phyloP scores from a whole-genome alignment of 2,888 invertebrate species.

The Tetropium fuscum region DNA sequence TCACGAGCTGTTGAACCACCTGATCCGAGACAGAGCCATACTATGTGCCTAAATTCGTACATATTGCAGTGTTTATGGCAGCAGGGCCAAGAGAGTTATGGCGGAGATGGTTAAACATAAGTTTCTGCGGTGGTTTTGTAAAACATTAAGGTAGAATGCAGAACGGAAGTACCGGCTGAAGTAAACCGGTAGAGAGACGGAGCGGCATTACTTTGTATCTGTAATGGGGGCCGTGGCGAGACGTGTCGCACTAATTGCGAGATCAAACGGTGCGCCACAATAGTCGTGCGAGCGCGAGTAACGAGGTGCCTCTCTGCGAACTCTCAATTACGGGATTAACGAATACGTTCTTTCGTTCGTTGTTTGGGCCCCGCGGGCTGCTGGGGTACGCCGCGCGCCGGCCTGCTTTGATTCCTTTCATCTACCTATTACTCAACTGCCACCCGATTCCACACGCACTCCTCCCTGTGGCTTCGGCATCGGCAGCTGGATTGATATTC shows the following conservation, averaged over 20 bases:
- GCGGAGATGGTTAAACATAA: conserved; percentile 7
- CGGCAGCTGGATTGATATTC: too few relatives aligned
- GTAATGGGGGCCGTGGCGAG: conserved; percentile 56
- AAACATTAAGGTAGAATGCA: conserved; percentile 19
- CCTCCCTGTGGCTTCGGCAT: too few relatives aligned
- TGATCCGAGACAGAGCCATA: too few relatives aligned
- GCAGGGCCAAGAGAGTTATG: background rate
- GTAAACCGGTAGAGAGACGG: conserved; percentile 41
- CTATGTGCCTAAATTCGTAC: too few relatives aligned
- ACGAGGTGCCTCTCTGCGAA: conserved; percentile 48
- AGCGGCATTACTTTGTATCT: conserved; percentile 56
- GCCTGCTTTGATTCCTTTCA: conserved; percentile 9
- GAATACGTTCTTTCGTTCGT: conserved; percentile 30
- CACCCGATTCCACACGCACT: too few relatives aligned
- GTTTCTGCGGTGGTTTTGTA: conserved; percentile 21
- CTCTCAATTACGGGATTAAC: conserved; percentile 47
- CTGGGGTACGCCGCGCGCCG: conserved; percentile 6
- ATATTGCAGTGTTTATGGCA: background rate
- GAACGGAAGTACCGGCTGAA: conserved; percentile 45
- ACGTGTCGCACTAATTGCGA: conserved; percentile 60
- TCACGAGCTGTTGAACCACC: too few relatives aligned
- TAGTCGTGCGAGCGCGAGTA: conserved; percentile 46
- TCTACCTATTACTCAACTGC: background rate
- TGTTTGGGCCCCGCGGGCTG: conserved; percentile 6
- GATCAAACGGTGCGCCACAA: conserved; percentile 55